Conservation (phyloP, 2,797 vertebrate species). For the Petrocephalus sullivani region DNA sequence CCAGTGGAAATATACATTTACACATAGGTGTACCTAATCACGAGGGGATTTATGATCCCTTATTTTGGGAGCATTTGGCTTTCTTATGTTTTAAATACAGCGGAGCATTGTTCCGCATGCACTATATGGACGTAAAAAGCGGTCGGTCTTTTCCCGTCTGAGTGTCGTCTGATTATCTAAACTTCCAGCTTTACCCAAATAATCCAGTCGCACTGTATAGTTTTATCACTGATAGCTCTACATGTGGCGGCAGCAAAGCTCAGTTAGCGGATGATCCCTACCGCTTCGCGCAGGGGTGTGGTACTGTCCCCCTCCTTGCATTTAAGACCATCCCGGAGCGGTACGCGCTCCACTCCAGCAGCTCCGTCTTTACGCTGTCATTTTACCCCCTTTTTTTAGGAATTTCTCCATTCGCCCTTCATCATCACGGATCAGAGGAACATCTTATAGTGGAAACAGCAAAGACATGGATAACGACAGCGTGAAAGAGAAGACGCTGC, state of each 20-base stretch:
- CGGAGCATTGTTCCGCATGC: no score
- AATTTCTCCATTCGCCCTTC: constrained; percentile 81
- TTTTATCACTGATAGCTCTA: not conserved
- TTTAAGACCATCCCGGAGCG: constrained; percentile 72
- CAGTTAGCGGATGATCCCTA: constrained; percentile 58
- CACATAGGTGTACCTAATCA: constrained; percentile 47
- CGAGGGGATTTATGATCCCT: constrained; percentile 56
- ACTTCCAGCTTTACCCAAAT: not conserved
- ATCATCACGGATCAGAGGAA: constrained; percentile 90
- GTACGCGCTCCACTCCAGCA: constrained; percentile 41
- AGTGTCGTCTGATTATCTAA: not conserved
- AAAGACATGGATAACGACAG: constrained; percentile 90
- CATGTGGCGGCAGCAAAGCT: not conserved
- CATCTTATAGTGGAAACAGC: constrained; percentile 94
- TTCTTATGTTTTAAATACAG: not conserved
- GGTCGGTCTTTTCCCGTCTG: not conserved
- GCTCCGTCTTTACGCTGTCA: constrained; percentile 22
- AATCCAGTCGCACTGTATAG: not conserved
- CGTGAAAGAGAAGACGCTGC: constrained; percentile 77
- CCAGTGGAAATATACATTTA: no score
- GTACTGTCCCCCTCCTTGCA: constrained; percentile 50
- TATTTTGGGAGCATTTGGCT: not conserved
- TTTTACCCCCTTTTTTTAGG: constrained; percentile 55
- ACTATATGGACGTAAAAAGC: no score
- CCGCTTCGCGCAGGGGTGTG: constrained; percentile 69